Conservation (phyloP, 2,797 vertebrate species). For the Tolypeutes matacus region DNA sequence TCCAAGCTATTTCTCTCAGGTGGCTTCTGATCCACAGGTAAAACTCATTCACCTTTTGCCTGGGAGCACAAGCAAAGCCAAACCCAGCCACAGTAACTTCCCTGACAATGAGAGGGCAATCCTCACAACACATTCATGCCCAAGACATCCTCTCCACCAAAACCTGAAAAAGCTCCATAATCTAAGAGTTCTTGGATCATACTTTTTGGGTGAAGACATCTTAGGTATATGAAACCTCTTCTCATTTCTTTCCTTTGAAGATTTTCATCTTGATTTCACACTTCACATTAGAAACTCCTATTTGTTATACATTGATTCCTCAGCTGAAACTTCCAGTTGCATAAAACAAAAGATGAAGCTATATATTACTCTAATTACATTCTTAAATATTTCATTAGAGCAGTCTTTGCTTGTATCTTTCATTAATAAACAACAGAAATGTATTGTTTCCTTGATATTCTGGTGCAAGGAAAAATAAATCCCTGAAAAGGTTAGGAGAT, state of each 20-base stretch:
- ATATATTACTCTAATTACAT: background rate
- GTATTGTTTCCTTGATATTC: background rate
- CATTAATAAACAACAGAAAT: background rate
- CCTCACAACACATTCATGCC: background rate
- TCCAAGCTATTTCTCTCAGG: background rate
- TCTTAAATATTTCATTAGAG: slow-evolving; percentile 45
- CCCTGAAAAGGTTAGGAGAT: background rate
- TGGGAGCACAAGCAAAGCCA: background rate
- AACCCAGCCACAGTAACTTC: background rate
- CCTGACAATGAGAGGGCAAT: background rate
- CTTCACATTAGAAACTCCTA: background rate
- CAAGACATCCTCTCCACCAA: background rate
- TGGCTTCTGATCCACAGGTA: background rate
- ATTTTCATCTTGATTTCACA: slow-evolving; percentile 4
- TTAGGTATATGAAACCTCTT: background rate
- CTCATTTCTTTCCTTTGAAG: background rate
- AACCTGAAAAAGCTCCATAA: background rate
- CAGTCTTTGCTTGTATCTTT: slow-evolving; percentile 23
- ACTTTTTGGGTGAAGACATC: background rate
- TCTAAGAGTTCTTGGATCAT: background rate
- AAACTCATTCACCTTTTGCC: background rate
- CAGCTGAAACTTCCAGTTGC: background rate
- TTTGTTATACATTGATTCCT: background rate
- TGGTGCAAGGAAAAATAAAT: background rate
- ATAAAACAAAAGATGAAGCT: background rate